Conservation (phyloP, 2,113 vertebrate genomes). For the Dascyllus trimaculatus region DNA sequence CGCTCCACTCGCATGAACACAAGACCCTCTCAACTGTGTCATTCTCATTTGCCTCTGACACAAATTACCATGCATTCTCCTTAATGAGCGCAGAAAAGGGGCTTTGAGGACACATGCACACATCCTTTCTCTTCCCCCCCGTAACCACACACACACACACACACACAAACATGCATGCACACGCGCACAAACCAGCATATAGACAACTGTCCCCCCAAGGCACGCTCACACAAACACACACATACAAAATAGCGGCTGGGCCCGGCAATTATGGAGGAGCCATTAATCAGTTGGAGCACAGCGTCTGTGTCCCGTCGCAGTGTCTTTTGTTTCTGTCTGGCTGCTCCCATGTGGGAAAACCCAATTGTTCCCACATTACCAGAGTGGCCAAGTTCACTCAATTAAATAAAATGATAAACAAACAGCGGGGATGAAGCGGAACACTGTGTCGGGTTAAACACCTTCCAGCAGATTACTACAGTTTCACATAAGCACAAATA, state of each 20-base stretch:
- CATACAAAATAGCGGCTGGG: slow-evolving; percentile 60
- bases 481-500: background rate
- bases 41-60: slow-evolving; percentile 51
- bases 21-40: slow-evolving; percentile 55
- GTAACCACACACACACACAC: too few relatives aligned
- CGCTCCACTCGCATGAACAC: slow-evolving; percentile 45
- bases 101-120: slow-evolving; percentile 41
- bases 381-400: slow-evolving; percentile 34
- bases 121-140: background rate
- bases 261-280: slow-evolving; percentile 69
- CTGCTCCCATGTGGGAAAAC: slow-evolving; percentile 63
- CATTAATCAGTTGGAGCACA: slow-evolving; percentile 71
- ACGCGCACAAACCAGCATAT: slow-evolving; percentile 17
- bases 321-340: slow-evolving; percentile 73
- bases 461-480: slow-evolving; percentile 2
- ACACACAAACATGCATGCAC: slow-evolving; percentile 13
- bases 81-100: slow-evolving; percentile 67
- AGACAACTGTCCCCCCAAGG: slow-evolving; percentile 2
- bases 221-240: slow-evolving; percentile 10
- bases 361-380: slow-evolving; percentile 57
- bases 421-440: slow-evolving; percentile 1
- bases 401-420: slow-evolving; percentile 45
- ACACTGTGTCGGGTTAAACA: slow-evolving; percentile 26
- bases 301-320: slow-evolving; percentile 58
- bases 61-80: slow-evolving; percentile 55